Evolutionary conservation across 2,888 invertebrate species (phyloP), one percentile per base, ranked within the genome.

Genomic region (Thera britannica): DNA sequence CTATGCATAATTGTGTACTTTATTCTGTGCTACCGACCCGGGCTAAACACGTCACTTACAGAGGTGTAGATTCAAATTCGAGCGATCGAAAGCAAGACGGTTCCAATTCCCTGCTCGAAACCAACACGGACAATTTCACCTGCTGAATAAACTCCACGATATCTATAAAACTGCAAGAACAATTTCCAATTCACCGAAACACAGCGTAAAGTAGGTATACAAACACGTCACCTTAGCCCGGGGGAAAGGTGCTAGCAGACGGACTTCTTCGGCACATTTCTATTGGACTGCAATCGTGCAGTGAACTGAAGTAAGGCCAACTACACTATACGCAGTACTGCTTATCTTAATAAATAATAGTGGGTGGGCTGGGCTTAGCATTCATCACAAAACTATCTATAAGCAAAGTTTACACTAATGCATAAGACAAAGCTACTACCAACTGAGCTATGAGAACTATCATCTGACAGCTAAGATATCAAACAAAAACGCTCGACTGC

Each of bases 181-280:
- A 49, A 51, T 65, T 68, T 68, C 41, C 60, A 62, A 64, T 65
- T 58, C n/a, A 64, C 61, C 51, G 23, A 61, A 62, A 52, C 55
- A 51, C 11, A 58, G 38, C 60, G 49, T 52, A 62, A 62, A 58
- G 61, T 61, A 52, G 44, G 44, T 48, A 60, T 64, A 36, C 36
- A 60, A 63, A 64, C 62, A 64, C 34, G 64, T 64, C 61, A 65
- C 61, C 38, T 58, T 55, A 35, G 34, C 44, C 49, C 34, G 35
- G 12, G 7, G n/a, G 41, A 44, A 48, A 48, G 51, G 38, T 23
- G 60, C 23, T 61, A 11, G 9, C 34, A 61, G 52, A 61, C 44
- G 41, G 52, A 61, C 52, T 54, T 61, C 44, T 23, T 35, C 11
- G 11, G 41, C 41, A 41, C 23, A 38, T 60, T 23, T 60, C 9